These are phyloP conservation scores for Cynocephalus volans DNA, from an alignment of 2,113 vertebrate species.

Conservation along the genomic window DNA sequence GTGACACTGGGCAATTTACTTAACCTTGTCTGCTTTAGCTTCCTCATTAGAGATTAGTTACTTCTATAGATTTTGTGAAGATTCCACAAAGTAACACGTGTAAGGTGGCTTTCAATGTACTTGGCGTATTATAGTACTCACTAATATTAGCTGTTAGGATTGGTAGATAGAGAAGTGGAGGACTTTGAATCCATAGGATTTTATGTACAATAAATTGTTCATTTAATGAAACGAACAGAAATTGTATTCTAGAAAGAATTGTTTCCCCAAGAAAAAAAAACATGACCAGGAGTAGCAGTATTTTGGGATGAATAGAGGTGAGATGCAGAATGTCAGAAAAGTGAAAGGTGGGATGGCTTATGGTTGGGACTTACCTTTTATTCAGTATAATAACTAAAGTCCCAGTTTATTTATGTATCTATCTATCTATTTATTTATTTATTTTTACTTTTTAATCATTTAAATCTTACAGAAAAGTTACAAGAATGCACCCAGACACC, in stretches of 20 bases:
- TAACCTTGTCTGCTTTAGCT: background rate
- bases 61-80: background rate
- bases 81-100: background rate
- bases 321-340: background rate
- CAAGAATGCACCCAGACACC: background rate
- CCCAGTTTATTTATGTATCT: background rate
- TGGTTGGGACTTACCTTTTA: background rate
- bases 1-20: background rate
- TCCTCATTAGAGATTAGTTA: conserved; percentile 14
- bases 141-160: background rate
- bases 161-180: background rate
- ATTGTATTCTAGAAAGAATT: background rate
- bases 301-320: background rate
- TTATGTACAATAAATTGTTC: background rate
- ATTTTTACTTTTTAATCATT: conserved; percentile 10
- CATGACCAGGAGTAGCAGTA: background rate
- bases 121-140: background rate
- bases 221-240: conserved; percentile 5
- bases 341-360: background rate
- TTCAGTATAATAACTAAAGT: background rate
- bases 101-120: background rate
- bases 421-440: no score
- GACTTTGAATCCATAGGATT: conserved; percentile 25
- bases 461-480: background rate
- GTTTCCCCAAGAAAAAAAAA: background rate